Percentiles rank a stretch among this genome's conserved stretches.
Conservation (phyloP, 2,113 vertebrate genomes). For the Nibea coibor region DNA sequence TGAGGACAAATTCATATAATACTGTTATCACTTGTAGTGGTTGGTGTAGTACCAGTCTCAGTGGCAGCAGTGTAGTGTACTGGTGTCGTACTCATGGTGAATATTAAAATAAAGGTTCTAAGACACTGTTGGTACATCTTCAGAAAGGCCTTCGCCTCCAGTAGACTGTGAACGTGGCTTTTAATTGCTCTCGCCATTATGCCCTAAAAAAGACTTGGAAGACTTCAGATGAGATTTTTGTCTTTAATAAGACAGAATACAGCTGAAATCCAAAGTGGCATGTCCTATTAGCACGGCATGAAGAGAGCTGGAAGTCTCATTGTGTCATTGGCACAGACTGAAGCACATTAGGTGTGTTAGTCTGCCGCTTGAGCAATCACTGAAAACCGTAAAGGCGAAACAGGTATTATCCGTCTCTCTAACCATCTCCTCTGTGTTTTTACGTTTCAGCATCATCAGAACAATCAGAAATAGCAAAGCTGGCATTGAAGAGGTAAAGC, state of each 20-base stretch:
- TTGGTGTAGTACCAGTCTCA: neutral
- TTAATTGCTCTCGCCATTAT: conserved; percentile 66
- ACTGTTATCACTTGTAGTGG: neutral
- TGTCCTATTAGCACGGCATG: conserved; percentile 55
- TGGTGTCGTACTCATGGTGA: conserved; percentile 2
- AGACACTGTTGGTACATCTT: neutral
- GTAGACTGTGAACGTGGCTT: conserved; percentile 9
- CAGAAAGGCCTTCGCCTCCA: conserved; percentile 1
- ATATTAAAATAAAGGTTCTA: conserved; percentile 12
- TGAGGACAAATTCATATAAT: neutral
- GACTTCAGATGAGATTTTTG: conserved; percentile 27
- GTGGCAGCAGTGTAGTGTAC: neutral
- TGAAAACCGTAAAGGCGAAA: neutral
- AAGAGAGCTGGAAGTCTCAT: conserved; percentile 23
- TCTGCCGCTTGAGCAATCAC: neutral
- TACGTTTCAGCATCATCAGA: neutral
- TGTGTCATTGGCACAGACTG: conserved; percentile 23
- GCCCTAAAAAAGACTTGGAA: conserved; percentile 37
- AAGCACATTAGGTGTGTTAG: conserved; percentile 24
- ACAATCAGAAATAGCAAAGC: neutral
- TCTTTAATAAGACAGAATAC: conserved; percentile 66
- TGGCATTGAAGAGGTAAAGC: neutral
- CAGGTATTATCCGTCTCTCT: conserved; percentile 14
- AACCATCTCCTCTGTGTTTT: conserved; percentile 31
- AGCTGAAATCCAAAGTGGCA: conserved; percentile 46